Conservation (phyloP, 2,888 invertebrate genomes). For the Malacosoma neustria region DNA sequence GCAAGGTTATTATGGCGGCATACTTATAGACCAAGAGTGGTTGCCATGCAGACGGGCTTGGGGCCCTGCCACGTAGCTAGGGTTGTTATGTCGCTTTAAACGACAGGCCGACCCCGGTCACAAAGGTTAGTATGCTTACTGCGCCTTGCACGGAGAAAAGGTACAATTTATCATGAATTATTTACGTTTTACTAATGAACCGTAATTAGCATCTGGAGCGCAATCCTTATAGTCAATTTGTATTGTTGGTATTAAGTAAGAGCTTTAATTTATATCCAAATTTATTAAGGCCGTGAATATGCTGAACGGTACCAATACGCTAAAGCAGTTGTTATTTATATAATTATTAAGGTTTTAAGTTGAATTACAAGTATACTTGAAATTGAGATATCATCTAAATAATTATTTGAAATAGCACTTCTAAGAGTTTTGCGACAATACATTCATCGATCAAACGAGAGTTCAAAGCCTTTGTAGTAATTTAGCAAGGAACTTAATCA, state of each 20-base stretch:
- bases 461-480: no score
- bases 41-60: no score
- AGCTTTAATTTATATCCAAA: constrained; percentile 37
- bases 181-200: constrained; percentile 17
- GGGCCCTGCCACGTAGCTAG: no score
- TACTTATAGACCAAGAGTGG: no score
- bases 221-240: constrained; percentile 29
- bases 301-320: constrained; percentile 16
- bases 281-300: constrained; percentile 34
- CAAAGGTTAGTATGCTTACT: no score
- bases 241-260: constrained; percentile 27
- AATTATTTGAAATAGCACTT: constrained; percentile 42
- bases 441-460: no score
- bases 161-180: not conserved
- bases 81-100: no score
- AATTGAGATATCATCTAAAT: constrained; percentile 40
- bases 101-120: no score
- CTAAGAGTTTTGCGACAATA: constrained; percentile 14
- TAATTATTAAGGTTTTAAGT: constrained; percentile 32
- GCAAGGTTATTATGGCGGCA: no score
- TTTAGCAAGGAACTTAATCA: no score
- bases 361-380: constrained; percentile 36
- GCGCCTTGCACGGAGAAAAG: not conserved
- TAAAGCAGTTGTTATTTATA: constrained; percentile 32
- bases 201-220: constrained; percentile 21